Percentiles rank a stretch among this genome's conserved stretches.
These are phyloP conservation scores for Bemisia tabaci DNA, from an alignment of 1,140 invertebrate species.

Conservation along the genomic window DNA sequence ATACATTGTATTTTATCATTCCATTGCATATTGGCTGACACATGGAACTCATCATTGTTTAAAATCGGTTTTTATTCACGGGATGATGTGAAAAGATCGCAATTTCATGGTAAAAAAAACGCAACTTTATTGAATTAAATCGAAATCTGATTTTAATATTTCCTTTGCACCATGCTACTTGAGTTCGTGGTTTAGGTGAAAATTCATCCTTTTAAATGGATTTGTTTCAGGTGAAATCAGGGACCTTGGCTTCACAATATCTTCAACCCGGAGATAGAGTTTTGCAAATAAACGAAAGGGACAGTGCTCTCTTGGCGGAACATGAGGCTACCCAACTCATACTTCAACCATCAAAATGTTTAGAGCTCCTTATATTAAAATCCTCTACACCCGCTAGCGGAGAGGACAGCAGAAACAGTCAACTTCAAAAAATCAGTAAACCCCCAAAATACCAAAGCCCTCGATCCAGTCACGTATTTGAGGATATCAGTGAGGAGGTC, in stretches of 20 bases:
- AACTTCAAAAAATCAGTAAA: not conserved
- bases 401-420: not conserved
- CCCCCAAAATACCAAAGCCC: not conserved
- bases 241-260: slow-evolving; percentile 17
- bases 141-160: no score
- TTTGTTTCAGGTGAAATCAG: slow-evolving; percentile 14
- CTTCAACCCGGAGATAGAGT: slow-evolving; percentile 16
- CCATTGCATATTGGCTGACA: no score
- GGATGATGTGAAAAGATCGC: no score
- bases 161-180: no score
- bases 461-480: not conserved
- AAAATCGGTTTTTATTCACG: no score
- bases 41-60: no score
- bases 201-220: no score
- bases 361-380: slow-evolving; percentile 17
- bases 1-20: no score
- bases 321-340: slow-evolving; percentile 12
- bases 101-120: no score
- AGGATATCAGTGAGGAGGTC: not conserved
- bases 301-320: slow-evolving; percentile 9
- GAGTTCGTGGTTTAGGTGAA: no score
- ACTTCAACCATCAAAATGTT: slow-evolving; percentile 9
- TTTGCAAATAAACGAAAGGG: slow-evolving; percentile 16
- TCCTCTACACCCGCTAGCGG: not conserved
- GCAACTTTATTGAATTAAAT: no score